Evolutionary conservation across 2,113 vertebrate genomes (phyloP).

Genomic region (Paracanthobrama guichenoti): DNA sequence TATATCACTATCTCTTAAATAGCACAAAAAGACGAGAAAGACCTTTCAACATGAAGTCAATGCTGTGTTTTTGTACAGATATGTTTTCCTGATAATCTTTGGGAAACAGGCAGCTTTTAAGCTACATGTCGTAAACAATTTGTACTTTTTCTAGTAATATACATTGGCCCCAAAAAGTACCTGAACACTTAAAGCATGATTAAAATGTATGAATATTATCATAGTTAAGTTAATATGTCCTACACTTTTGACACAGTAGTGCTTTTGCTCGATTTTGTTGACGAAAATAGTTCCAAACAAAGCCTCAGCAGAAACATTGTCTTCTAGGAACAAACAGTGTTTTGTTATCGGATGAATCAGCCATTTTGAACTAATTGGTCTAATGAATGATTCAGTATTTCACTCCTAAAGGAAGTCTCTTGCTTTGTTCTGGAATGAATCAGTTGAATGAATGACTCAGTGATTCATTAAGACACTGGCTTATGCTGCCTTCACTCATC

Average conservation of each 20-base stretch:
- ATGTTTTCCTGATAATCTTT: constrained; percentile 1
- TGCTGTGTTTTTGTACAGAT: constrained; percentile 14
- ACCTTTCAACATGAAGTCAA: neutral
- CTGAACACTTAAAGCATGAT: neutral
- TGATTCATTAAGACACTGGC: neutral
- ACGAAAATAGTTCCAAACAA: neutral
- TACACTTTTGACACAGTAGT: neutral
- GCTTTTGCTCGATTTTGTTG: neutral
- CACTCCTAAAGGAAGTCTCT: neutral
- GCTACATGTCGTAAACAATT: neutral
- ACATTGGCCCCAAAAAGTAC: neutral
- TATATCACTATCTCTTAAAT: constrained; percentile 14
- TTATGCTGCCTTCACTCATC: neutral
- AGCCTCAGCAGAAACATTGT: neutral
- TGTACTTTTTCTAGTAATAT: neutral
- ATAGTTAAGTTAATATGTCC: neutral
- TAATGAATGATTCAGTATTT: neutral
- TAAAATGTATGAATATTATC: neutral
- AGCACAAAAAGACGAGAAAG: neutral
- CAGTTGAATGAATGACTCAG: too few relatives aligned
- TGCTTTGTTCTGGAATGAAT: neutral
- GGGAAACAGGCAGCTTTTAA: neutral
- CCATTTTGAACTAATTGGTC: too few relatives aligned
- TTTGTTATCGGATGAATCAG: neutral
- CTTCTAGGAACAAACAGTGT: neutral